Base-by-base conservation (phyloP, 1,140 invertebrate species). In the Tribolium madens region DNA sequence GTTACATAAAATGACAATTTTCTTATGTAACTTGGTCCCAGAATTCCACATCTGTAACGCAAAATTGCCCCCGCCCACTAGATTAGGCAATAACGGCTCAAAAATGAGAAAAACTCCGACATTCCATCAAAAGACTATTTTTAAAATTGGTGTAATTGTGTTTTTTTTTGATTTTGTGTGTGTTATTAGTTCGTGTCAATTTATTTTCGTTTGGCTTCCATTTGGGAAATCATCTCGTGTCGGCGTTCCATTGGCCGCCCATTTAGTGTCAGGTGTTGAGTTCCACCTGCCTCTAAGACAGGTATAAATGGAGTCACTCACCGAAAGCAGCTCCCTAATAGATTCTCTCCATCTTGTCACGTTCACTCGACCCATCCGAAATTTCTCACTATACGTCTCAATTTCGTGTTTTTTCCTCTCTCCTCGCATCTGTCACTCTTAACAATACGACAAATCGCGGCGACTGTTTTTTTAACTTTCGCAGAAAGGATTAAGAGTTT, bases 391-490 rank as follows among this genome's bases (percentile, higher is more conserved):
- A 53, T 53, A 53, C 50, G 50, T 15, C 18, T 53, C 50, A 53
- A 53, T 53, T 53, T 18, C 18, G 50, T 53, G 14, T 53, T 53
- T 17, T 53, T 52, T 53, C 12, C 15, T 48, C 47, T 48, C 47
- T 53, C 12, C 50, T 53, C 21, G 21, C 57, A 64, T 64, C 57
- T 64, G 57, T 64, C 57, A 33, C 57, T 21, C 13, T 64, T 26
- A 31, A 21, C 31, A 13, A 64, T n/a, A 26, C 26, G 21, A 33
- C 57, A 64, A 64, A 33, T 60, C 21, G 21, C 21, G 21, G 21
- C 21, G 21, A 26, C 26, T 26, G 53, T 64, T 64, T 60, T 60
- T 60, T 31, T 64, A 33, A 64, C 36, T 42, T 42, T 42, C 1
- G n/a, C n/a, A n/a, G n/a, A n/a, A n/a, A n/a, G 21, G 21, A 60